Conservation (phyloP, 2,888 invertebrate genomes). For the Cheiracanthium punctorium region DNA sequence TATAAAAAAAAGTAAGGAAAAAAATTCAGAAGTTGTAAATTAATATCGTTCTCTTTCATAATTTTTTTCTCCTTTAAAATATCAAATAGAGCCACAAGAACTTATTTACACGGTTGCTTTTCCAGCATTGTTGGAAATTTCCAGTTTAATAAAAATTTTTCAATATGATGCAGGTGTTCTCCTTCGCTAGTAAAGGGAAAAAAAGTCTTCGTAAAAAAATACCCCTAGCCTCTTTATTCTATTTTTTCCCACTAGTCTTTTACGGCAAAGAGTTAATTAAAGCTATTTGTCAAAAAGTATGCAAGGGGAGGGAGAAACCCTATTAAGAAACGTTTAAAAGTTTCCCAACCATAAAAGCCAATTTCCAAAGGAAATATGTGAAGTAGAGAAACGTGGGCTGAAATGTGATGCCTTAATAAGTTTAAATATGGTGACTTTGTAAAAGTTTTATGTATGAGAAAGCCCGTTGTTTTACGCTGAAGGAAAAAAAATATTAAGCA, state of each 20-base stretch:
- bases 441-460: no score
- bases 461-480: no score
- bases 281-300: constrained; percentile 62
- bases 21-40: neutral
- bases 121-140: neutral
- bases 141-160: neutral
- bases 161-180: constrained; percentile 57
- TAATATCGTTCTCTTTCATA: neutral
- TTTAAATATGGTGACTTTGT: neutral
- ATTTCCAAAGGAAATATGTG: constrained; percentile 52
- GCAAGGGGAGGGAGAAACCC: constrained; percentile 41
- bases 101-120: neutral
- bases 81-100: neutral
- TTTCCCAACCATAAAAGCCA: constrained; percentile 51
- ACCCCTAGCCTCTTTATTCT: constrained; percentile 26
- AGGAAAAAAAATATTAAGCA: no score
- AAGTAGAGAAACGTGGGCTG: neutral
- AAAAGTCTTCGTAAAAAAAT: constrained; percentile 26
- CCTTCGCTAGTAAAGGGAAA: constrained; percentile 41
- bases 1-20: neutral
- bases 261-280: constrained; percentile 50
- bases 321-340: constrained; percentile 65
- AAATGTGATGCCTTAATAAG: neutral
- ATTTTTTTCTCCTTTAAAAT: neutral
- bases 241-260: constrained; percentile 33